Percentiles rank a stretch among this genome's conserved stretches.
Evolutionary conservation across 2,888 invertebrate species (phyloP).

Genomic region (Octonoba sinensis): DNA sequence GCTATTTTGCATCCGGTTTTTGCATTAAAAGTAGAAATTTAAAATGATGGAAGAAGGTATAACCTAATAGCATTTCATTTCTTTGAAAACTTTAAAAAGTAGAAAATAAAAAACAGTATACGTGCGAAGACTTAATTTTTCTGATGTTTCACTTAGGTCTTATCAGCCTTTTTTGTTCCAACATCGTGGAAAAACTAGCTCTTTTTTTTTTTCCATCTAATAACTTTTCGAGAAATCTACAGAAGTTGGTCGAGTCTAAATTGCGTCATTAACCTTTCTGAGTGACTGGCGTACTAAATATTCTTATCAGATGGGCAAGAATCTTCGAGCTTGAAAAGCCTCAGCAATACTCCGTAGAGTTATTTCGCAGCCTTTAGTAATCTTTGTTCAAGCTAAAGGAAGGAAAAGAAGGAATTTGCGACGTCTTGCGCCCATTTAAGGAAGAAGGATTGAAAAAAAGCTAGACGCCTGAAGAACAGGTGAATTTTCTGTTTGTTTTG

Average conservation of each 20-base stretch:
- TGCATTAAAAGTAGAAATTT: too few relatives aligned
- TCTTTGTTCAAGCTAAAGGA: neutral
- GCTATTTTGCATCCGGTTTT: too few relatives aligned
- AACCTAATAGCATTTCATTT: too few relatives aligned
- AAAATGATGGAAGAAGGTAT: too few relatives aligned
- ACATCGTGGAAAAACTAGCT: too few relatives aligned
- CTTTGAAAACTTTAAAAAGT: too few relatives aligned
- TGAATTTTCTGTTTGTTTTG: constrained; percentile 53
- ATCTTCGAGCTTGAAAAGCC: neutral
- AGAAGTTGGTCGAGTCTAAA: constrained; percentile 3
- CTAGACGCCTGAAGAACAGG: constrained; percentile 27
- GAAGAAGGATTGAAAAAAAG: constrained; percentile 19
- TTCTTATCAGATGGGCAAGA: constrained; percentile 16
- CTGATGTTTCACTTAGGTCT: too few relatives aligned
- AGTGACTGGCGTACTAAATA: constrained; percentile 32
- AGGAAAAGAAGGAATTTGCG: constrained; percentile 11
- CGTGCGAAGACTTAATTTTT: too few relatives aligned
- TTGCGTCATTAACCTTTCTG: constrained; percentile 3
- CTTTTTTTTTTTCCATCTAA: neutral
- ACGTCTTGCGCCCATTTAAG: constrained; percentile 41
- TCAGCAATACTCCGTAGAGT: too few relatives aligned
- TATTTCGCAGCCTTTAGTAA: neutral
- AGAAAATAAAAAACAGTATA: too few relatives aligned
- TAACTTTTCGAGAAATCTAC: neutral
- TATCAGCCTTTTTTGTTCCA: too few relatives aligned